These are phyloP conservation scores for Vombatus ursinus DNA, from an alignment of 2,113 vertebrate genomes.

Conservation along the genomic window DNA sequence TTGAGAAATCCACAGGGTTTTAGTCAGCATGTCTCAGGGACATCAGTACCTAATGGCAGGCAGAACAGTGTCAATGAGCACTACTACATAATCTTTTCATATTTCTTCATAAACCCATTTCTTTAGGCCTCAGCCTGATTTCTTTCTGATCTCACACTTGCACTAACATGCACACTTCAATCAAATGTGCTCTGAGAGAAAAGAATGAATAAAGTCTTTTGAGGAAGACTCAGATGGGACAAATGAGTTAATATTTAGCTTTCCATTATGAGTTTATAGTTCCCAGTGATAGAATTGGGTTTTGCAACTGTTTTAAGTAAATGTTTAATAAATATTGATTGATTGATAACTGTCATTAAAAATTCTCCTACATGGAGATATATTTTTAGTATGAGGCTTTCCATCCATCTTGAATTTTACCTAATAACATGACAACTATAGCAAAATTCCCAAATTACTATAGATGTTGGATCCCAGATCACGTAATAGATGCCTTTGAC, in stretches of 20 bases:
- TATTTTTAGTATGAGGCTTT: not conserved
- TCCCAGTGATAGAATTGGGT: not conserved
- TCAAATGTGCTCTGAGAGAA: not conserved
- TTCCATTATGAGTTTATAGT: not conserved
- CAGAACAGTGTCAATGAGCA: not conserved
- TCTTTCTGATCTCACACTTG: not conserved
- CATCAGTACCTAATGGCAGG: not conserved
- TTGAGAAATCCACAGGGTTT: not conserved
- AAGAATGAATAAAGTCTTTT: not conserved
- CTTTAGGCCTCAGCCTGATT: not conserved
- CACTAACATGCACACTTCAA: not conserved
- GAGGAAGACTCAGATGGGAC: not conserved
- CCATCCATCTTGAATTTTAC: not conserved
- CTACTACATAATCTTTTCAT: not conserved
- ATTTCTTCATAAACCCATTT: not conserved
- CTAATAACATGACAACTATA: not conserved
- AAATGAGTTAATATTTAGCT: not conserved
- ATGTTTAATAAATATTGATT: not conserved
- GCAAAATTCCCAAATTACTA: not conserved
- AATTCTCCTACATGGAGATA: not conserved
- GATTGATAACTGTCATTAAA: not conserved
- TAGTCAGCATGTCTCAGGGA: not conserved
- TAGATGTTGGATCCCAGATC: not conserved
- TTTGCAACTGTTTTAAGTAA: not conserved
- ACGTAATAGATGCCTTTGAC: not conserved